phyloP scores from a whole-genome alignment of 2,888 invertebrate genomes.

The Caradrina clavipalpis region DNA sequence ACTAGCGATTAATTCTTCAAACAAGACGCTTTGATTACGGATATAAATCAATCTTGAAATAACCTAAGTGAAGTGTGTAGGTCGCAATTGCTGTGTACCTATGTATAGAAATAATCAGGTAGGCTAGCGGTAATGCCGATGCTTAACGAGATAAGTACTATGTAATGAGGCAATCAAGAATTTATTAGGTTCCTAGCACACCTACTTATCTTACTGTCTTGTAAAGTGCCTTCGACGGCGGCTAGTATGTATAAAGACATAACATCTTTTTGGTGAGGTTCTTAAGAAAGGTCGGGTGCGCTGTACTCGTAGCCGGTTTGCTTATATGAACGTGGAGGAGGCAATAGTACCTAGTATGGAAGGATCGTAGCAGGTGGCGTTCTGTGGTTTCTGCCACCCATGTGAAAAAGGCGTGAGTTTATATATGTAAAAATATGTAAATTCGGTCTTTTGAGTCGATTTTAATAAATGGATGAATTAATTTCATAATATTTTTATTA shows the following conservation, averaged over 20 bases:
- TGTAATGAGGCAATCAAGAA: conserved; percentile 26
- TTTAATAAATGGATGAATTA: background rate
- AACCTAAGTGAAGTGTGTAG: conserved; percentile 14
- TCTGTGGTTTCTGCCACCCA: too few species aligned
- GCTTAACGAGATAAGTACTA: conserved; percentile 18
- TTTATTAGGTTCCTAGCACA: background rate
- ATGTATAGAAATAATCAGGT: conserved; percentile 3
- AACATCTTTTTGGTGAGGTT: too few species aligned
- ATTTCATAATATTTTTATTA: background rate
- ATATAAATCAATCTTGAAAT: conserved; percentile 16
- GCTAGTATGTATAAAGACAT: background rate
- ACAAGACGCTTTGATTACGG: conserved; percentile 14
- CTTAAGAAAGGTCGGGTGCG: too few species aligned
- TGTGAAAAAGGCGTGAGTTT: too few species aligned
- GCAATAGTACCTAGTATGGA: too few species aligned
- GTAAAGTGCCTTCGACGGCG: too few species aligned
- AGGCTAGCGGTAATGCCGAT: conserved; percentile 20
- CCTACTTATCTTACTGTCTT: background rate
- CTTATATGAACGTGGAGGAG: too few species aligned
- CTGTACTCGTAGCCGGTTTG: too few species aligned
- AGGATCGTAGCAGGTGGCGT: too few species aligned
- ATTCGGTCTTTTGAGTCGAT: background rate
- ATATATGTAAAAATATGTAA: too few species aligned
- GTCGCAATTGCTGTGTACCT: conserved; percentile 1
- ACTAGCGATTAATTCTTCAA: conserved; percentile 10